Conservation (phyloP, 2,888 invertebrate genomes). For the Rotaria sp. region DNA sequence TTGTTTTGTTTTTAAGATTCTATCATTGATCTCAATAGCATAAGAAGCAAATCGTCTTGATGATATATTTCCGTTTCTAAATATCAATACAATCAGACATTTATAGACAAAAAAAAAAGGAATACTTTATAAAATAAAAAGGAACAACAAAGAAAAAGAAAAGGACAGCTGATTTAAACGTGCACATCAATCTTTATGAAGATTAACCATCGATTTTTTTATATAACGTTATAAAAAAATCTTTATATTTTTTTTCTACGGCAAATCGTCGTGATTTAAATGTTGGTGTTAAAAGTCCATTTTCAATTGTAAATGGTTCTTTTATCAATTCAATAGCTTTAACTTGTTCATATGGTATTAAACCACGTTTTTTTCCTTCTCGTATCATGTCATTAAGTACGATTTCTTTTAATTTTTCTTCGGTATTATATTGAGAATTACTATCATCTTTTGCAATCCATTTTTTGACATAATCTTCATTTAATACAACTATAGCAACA, state of each 20-base stretch:
- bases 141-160: neutral
- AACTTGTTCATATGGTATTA: constrained; percentile 39
- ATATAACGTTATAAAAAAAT: constrained; percentile 22
- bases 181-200: neutral
- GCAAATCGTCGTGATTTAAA: constrained; percentile 34
- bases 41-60: neutral
- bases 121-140: neutral
- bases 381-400: constrained; percentile 30
- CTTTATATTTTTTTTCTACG: constrained; percentile 30
- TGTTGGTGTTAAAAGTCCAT: constrained; percentile 38
- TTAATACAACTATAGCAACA: constrained; percentile 34
- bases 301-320: constrained; percentile 37
- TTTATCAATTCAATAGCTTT: constrained; percentile 33
- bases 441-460: neutral
- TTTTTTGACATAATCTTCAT: constrained; percentile 25
- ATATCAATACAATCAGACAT: neutral
- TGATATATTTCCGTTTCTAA: neutral
- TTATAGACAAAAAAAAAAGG: neutral
- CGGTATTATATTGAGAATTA: neutral
- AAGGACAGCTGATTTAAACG: no score
- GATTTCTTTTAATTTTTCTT: constrained; percentile 14
- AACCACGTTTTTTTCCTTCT: constrained; percentile 30
- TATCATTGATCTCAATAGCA: neutral
- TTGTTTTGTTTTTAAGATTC: neutral
- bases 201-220: neutral